A percentile compares a stretch with the other conserved stretches of the same genome.
phyloP scores from a whole-genome alignment of 2,113 vertebrate species.

The Addax nasomaculatus region DNA sequence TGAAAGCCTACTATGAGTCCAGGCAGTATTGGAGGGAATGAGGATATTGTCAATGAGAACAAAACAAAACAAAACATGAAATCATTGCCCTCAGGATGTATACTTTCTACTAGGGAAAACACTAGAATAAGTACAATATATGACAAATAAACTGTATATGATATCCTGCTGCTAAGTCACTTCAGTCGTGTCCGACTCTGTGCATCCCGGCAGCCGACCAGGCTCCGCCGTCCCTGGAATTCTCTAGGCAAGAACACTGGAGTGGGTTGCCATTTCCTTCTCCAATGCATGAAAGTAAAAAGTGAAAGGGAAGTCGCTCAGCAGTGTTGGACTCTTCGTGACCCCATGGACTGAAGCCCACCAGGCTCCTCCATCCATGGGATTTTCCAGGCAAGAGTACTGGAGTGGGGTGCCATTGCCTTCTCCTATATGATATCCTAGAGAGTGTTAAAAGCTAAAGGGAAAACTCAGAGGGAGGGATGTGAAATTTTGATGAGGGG shows the following conservation, averaged over 20 bases:
- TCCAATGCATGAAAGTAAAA: too few relatives aligned
- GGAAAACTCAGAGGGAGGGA: not conserved
- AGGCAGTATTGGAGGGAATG: not conserved
- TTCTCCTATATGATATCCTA: not conserved
- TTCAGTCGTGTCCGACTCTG: not conserved
- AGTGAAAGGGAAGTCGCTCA: too few relatives aligned
- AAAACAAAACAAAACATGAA: not conserved
- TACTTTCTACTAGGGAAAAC: not conserved
- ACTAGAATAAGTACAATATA: not conserved
- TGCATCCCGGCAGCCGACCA: too few relatives aligned
- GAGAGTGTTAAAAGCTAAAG: not conserved
- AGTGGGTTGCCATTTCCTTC: too few relatives aligned
- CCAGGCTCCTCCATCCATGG: too few relatives aligned
- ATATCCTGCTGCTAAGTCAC: not conserved
- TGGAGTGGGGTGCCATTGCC: too few relatives aligned
- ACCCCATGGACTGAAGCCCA: too few relatives aligned
- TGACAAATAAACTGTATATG: not conserved
- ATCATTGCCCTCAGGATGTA: not conserved
- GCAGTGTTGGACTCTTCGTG: accelerated
- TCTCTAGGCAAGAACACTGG: too few relatives aligned
- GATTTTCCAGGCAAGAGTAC: too few relatives aligned
- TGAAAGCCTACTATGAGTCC: not conserved
- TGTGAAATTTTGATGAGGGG: not conserved
- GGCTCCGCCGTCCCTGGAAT: too few relatives aligned
- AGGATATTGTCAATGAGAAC: not conserved